Evolutionary conservation across 2,797 vertebrate genomes (phyloP), one percentile per base, ranked within the genome.

Genomic region (Urocyon cinereoargenteus): DNA sequence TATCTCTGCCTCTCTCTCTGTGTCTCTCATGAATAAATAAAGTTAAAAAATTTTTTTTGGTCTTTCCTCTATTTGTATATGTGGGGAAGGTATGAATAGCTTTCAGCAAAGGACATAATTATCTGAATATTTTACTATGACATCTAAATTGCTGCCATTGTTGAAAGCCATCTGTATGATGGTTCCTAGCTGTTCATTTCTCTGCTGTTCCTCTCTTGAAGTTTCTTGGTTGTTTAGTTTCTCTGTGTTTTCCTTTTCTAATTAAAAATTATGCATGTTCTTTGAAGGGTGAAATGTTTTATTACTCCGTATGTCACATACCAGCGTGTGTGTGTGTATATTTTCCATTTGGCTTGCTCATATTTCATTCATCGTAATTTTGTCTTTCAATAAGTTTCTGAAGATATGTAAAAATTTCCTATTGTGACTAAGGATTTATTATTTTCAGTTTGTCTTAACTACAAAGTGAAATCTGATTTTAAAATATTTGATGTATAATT

Each of bases 61-160:
- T 18, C 31, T 88, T 91, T n/a, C 40, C 40, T 45, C 40, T 92
- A 77, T 83, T 96, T 96, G 55, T 62, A n/a, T 61, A 91, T 86
- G 40, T 78, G 15, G 86, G 12, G 28, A 90, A 55, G 45, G 62
- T 59, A 72, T 70, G 36, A 61, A n/a, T 91, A 40, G 15, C 49
- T 92, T 96, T 86, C 66, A 81, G 57, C 36, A 75, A 92, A 90
- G 31, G 51, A 70, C 19, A 82, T 14, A 64, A 77, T 78, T 90
- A 55, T 70, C 72, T 75, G 24, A 81, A 75, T 82, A 24, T 87
- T 96, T 73, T 26, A 26, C 16, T 87, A 0, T 90, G 13, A 59
- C 26, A 34, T 85, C 14, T 73, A 40, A 94, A 53, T 86, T 82
- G 22, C 68, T 82, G 55, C 64, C 36, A 24, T 84, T 66, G 13